Percentiles rank a stretch among this genome's conserved stretches.
phyloP scores from a whole-genome alignment of 1,140 invertebrate species.

The Ostrea edulis region DNA sequence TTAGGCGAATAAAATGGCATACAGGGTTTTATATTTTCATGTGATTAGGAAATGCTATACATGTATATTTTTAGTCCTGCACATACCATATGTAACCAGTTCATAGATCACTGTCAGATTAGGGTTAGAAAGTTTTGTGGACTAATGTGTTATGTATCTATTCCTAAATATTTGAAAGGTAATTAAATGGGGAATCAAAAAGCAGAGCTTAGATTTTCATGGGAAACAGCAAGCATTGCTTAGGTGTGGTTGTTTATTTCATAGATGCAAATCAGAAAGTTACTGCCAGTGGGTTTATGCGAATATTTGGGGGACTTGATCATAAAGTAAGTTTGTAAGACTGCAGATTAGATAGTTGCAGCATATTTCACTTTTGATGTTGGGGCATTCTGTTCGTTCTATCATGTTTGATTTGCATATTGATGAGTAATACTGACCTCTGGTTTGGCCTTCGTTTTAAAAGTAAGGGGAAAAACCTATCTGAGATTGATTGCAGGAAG shows the following conservation, averaged over 20 bases:
- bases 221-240: neutral
- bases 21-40: constrained; percentile 1
- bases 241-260: neutral
- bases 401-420: neutral
- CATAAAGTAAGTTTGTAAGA: neutral
- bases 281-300: neutral
- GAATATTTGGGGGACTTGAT: neutral
- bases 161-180: neutral
- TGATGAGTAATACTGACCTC: constrained; percentile 23
- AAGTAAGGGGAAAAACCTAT: constrained; percentile 2
- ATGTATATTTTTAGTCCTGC: neutral
- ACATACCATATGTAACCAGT: neutral
- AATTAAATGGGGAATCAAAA: neutral
- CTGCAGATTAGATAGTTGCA: neutral
- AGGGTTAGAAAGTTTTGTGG: neutral
- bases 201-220: neutral
- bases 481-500: neutral
- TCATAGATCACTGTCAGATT: constrained; percentile 20
- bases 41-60: constrained; percentile 15
- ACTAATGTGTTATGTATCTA: neutral
- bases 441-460: neutral
- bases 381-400: neutral
- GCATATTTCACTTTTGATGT: constrained; percentile 29
- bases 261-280: neutral
- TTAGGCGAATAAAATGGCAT: constrained; percentile 8